Conservation (phyloP, 2,797 vertebrate genomes). For the Poecilia velifera region DNA sequence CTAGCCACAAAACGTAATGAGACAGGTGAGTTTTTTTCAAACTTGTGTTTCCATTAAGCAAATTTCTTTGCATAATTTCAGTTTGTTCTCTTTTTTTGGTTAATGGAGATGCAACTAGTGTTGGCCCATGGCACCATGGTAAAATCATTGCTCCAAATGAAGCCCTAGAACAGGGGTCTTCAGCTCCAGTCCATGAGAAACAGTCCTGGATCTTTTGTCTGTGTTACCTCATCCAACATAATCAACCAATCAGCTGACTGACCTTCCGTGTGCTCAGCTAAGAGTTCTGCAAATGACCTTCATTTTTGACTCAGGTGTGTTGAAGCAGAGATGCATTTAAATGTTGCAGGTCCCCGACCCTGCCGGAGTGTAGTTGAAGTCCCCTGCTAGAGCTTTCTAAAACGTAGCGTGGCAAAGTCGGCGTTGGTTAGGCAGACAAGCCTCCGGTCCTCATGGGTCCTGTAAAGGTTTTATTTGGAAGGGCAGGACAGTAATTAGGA, state of each 20-base stretch:
- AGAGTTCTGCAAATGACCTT: neutral
- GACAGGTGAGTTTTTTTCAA: too few relatives aligned
- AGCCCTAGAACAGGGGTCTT: too few relatives aligned
- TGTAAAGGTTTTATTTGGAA: slow-evolving; percentile 72
- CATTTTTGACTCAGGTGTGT: neutral
- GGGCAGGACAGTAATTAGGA: slow-evolving; percentile 61
- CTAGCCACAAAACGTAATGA: too few relatives aligned
- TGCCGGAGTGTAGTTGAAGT: neutral
- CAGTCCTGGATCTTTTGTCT: too few relatives aligned
- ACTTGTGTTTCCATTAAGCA: too few relatives aligned
- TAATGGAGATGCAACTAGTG: too few relatives aligned
- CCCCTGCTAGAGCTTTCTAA: slow-evolving; percentile 50
- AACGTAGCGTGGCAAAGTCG: slow-evolving; percentile 28
- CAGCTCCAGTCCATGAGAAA: too few relatives aligned
- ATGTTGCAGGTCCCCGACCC: neutral
- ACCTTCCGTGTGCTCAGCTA: neutral
- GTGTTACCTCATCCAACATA: too few relatives aligned
- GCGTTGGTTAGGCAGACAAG: slow-evolving; percentile 16
- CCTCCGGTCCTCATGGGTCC: slow-evolving; percentile 27
- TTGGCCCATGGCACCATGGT: too few relatives aligned
- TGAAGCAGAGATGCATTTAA: neutral
- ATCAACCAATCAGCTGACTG: neutral
- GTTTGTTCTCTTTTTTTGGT: too few relatives aligned
- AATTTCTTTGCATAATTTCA: too few relatives aligned
- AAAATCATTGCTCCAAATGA: too few relatives aligned